Percentiles rank a stretch among this genome's conserved stretches.
Evolutionary conservation across 2,113 vertebrate genomes (phyloP).

Genomic region (Rhipidura dahli): DNA sequence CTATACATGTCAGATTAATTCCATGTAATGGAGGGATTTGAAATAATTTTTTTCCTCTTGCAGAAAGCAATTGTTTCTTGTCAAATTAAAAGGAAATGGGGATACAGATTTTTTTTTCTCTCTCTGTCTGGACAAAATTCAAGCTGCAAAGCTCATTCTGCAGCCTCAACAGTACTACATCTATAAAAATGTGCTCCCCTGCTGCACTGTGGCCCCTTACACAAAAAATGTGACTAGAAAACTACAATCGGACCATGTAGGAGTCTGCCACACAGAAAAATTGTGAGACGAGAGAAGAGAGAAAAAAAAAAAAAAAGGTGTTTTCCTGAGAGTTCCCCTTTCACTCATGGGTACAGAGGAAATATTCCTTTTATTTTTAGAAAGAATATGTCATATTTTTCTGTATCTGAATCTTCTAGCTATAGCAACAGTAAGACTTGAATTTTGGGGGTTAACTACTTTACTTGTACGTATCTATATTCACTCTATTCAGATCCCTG

Average conservation of each 20-base stretch:
- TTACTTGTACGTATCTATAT: not conserved
- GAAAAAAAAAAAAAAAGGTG: not conserved
- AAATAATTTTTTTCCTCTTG: not conserved
- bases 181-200: not conserved
- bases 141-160: not conserved
- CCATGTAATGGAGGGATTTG: not conserved
- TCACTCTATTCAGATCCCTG: not conserved
- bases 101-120: not conserved
- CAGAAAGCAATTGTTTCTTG: not conserved
- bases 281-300: not conserved
- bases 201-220: not conserved
- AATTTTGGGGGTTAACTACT: not conserved
- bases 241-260: not conserved
- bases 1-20: not conserved
- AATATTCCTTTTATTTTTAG: not conserved
- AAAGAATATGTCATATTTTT: not conserved
- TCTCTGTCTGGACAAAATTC: not conserved
- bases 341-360: not conserved
- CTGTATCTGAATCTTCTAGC: not conserved
- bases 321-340: not conserved
- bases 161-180: not conserved
- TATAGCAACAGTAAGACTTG: not conserved
- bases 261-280: not conserved
- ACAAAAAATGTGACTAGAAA: not conserved
- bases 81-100: not conserved